Evolutionary conservation across 2,797 vertebrate genomes (phyloP).

Genomic region (Semaprochilodus insignis): DNA sequence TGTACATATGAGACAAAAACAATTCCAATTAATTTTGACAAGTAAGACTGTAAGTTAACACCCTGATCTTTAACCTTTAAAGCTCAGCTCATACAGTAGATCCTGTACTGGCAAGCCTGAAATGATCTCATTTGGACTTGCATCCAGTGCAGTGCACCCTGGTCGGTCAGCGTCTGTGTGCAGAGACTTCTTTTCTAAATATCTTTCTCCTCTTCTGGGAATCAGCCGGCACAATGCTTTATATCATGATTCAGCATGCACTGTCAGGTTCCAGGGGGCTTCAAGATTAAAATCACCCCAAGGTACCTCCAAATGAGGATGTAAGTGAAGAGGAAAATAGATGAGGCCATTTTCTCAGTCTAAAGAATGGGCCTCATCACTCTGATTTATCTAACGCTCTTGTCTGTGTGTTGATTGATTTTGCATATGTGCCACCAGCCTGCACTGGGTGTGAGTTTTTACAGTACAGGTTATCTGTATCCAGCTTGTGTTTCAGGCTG

Average conservation of each 20-base stretch:
- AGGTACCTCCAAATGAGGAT: background rate
- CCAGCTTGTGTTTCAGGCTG: slow-evolving; percentile 9
- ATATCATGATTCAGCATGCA: background rate
- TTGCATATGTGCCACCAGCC: background rate
- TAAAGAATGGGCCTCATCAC: background rate
- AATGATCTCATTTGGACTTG: background rate
- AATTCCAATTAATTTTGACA: background rate
- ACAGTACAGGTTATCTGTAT: background rate
- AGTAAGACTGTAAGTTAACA: background rate
- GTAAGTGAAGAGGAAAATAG: background rate
- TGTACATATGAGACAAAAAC: no score
- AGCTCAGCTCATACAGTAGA: background rate
- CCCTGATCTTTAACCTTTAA: background rate
- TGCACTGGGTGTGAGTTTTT: background rate
- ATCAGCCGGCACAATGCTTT: background rate
- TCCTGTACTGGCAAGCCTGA: background rate
- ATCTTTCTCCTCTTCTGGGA: background rate
- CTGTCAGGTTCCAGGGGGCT: background rate
- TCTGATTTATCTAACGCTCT: background rate
- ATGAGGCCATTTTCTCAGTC: no score
- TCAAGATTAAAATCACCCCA: no score
- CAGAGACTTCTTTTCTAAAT: background rate
- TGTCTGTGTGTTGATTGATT: slow-evolving; percentile 8
- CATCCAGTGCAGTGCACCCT: background rate
- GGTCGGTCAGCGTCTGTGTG: background rate